Percentiles rank a stretch among this genome's conserved stretches.
Conservation (phyloP, 2,113 vertebrate species). For the Prunella himalayana region DNA sequence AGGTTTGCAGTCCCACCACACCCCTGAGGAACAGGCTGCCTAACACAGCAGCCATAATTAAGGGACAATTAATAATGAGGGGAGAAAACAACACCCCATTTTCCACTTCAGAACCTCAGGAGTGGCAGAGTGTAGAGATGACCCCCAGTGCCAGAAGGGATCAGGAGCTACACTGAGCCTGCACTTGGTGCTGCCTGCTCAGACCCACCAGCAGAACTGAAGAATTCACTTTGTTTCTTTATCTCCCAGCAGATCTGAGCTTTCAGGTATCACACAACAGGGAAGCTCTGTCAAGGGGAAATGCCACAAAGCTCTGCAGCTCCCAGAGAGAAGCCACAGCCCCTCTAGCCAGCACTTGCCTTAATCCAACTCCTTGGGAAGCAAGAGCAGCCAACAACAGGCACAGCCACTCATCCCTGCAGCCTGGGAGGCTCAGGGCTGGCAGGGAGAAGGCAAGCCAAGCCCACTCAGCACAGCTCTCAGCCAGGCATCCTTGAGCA, state of each 20-base stretch:
- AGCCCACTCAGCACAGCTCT: background rate
- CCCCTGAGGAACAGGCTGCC: background rate
- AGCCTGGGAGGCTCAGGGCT: background rate
- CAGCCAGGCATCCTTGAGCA: background rate
- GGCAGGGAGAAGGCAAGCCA: background rate
- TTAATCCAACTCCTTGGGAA: background rate
- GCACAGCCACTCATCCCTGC: background rate
- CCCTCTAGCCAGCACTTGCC: rapidly evolving
- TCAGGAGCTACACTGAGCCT: background rate
- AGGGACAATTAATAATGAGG: background rate
- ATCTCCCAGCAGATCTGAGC: background rate
- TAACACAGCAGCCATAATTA: background rate
- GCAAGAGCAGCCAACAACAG: rapidly evolving
- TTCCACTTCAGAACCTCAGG: background rate
- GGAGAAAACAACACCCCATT: background rate
- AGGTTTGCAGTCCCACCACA: rapidly evolving
- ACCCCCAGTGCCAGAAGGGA: background rate
- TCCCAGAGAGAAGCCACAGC: background rate
- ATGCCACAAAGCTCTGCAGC: background rate
- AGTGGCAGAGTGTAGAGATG: rapidly evolving
- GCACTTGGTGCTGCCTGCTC: background rate
- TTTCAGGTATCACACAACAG: background rate
- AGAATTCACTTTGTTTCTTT: background rate
- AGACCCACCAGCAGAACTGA: rapidly evolving
- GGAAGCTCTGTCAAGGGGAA: background rate